Base-by-base conservation (phyloP, 2,888 invertebrate genomes). In the Opisthograptis luteolata region DNA sequence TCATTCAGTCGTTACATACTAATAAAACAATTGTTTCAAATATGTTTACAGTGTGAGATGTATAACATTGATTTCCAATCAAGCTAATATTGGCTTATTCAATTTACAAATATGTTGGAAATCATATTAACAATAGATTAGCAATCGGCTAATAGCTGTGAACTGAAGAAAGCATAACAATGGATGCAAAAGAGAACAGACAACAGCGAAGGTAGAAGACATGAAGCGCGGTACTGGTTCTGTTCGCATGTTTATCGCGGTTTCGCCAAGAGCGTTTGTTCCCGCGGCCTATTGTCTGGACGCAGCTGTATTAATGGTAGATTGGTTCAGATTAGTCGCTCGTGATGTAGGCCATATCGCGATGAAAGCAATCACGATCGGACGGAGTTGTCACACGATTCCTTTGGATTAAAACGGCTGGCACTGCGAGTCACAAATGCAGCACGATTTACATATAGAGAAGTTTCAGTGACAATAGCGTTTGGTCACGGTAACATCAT, bases 321-420 rank as follows among this genome's bases (percentile, higher is more conserved):
- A 75, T 76, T 66, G 61, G 66, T 58, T 58, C 55, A 71, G 74
- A 76, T 77, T 73, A 75, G 56, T 55, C 60, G 54, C 61, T 81
- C 81, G 81, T 81, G 80, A 80, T 72, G 73, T 71, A 69, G 68
- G 51, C 63, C 73, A 66, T 81, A 84, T 81, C 84, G 67, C 70
- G 81, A 82, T 84, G 83, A 82, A 85, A 84, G 80, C 79, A 61
- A 79, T 77, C 84, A 85, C 84, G 84, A 81, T 68, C 66, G 59
- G 66, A 72, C 68, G 69, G 64, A 52, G 64, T 62, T 70, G 76
- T 76, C 74, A 73, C 77, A 76, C 69, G 73, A 74, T 61, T 55
- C 65, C 60, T 64, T 58, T 25, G 57, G 64, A 67, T 66, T 54
- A 64, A 68, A 70, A 68, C 64, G 67, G 71, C 58, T 64, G 67